Base-by-base conservation (phyloP, 2,888 invertebrate genomes). In the Protula sp. region DNA sequence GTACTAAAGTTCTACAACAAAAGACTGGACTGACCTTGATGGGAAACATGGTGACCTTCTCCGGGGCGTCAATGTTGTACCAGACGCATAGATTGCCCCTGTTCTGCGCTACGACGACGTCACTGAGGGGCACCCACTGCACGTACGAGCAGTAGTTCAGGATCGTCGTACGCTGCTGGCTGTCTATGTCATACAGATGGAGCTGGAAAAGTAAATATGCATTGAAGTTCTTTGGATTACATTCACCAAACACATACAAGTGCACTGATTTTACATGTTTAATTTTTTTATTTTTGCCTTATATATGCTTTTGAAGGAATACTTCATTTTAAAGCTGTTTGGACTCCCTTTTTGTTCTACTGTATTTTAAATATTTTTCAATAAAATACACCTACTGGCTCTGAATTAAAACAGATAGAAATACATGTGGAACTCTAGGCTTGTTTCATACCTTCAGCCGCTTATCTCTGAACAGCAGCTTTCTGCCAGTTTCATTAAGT, bases 41-140 rank as follows among this genome's bases (percentile, higher is more conserved):
- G 0, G 87, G 85, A 74, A 90, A 86, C 67, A 89, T 84, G 0
- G 89, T 91, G 0, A 91, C 87, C 70, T 89, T 87, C 72, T 92
- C 92, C 0, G 92, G 90, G 19, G 89, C 85, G 75, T 93, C 92
- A 53, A 93, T 90, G 78, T 93, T 93, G 81, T 94, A 92, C 99
- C 99, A 99, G 59, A 98, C 89, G 55, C 94, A 91, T 22, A 99
- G 83, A 74, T 89, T 92, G 58, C 87, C 89, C 26, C 90, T 88
- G 58, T 92, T 91, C 81, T 99, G 98, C 0, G 97, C 97, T 0
- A 99, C 94, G 0, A 94, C 92, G 0, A 99, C 98, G 77, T 99
- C 98, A 81, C 97, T 97, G 59, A 91, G 88, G 59, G 92, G 90
- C 2, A 93, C 91, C 92, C 92, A 92, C 83, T 91, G 87, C 4